phyloP scores from a whole-genome alignment of 2,797 vertebrate species.

The Pyrocephalus nanus region DNA sequence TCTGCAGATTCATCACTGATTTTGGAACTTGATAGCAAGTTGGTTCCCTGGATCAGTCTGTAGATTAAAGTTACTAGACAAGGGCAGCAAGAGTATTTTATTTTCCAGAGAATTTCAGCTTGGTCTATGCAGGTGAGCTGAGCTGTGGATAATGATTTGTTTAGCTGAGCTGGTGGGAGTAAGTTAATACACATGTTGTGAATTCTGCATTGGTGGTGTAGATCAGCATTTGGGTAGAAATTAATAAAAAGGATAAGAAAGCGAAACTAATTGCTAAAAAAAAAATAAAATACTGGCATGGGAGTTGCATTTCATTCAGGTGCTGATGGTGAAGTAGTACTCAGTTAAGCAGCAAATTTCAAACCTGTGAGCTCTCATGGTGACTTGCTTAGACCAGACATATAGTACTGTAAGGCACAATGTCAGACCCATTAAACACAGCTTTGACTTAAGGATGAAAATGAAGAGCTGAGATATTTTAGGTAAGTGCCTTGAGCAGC shows the following conservation, averaged over 20 bases:
- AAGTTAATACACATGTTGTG: neutral
- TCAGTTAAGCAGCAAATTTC: neutral
- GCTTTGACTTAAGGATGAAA: neutral
- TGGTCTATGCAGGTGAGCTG: neutral
- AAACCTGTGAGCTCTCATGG: neutral
- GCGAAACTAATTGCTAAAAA: neutral
- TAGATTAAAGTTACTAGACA: neutral
- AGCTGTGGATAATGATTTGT: neutral
- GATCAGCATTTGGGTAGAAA: neutral
- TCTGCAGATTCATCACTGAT: neutral
- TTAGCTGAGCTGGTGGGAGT: neutral
- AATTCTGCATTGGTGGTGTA: neutral
- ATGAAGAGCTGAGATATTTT: conserved; percentile 7
- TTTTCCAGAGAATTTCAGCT: neutral
- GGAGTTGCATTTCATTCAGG: neutral
- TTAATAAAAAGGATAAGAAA: neutral
- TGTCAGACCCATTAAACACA: neutral
- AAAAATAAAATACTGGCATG: neutral
- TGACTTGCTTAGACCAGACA: neutral
- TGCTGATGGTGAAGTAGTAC: neutral
- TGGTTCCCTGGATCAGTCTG: neutral
- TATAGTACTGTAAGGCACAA: neutral
- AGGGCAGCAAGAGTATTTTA: neutral
- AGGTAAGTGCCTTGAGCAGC: neutral
- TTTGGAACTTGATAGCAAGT: neutral